Base-by-base conservation (phyloP, 2,797 vertebrate genomes). In the Lates japonicus region DNA sequence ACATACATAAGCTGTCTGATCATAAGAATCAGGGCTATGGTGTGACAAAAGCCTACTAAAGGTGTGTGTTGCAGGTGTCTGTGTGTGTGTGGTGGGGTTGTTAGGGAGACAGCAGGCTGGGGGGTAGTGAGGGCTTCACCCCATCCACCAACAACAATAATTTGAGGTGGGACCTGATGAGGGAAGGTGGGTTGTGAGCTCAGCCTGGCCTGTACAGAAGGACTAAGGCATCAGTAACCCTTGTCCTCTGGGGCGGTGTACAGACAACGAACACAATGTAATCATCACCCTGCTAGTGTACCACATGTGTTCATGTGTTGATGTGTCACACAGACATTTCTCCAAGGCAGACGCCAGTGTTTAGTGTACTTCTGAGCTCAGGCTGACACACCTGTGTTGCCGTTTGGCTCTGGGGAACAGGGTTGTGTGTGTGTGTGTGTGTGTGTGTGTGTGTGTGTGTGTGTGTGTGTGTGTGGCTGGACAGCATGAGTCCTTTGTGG, bases 171-270 rank as follows among this genome's bases (percentile, higher is more conserved):
- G n/a, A n/a, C n/a, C n/a, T n/a, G n/a, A n/a, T n/a, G n/a, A n/a
- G n/a, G n/a, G n/a, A n/a, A n/a, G n/a, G n/a, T n/a, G n/a, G n/a
- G n/a, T n/a, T n/a, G n/a, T n/a, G n/a, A n/a, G n/a, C n/a, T n/a
- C n/a, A n/a, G n/a, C n/a, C n/a, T n/a, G n/a, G n/a, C n/a, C n/a
- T n/a, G n/a, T n/a, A n/a, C n/a, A n/a, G 81, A 76, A 58, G 60
- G 68, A 61, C 63, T 68, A 71, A 86, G 59, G 80, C 73, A 78
- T 89, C 70, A 82, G 88, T 83, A 90, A 84, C 78, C 60, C 81
- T 88, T 93, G 85, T 91, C 65, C 79, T 80, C 55, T 58, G 51
- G 68, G 25, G 41, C 76, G 55, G 76, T 86, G 68, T 76, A 73
- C 29, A 85, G 71, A 74, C 70, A 54, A 66, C 55, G 88, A 72